Evolutionary conservation across 92 coral and sea anemone species (phyloP), one percentile per base, ranked within the genome.

Genomic region (Porites rus): DNA sequence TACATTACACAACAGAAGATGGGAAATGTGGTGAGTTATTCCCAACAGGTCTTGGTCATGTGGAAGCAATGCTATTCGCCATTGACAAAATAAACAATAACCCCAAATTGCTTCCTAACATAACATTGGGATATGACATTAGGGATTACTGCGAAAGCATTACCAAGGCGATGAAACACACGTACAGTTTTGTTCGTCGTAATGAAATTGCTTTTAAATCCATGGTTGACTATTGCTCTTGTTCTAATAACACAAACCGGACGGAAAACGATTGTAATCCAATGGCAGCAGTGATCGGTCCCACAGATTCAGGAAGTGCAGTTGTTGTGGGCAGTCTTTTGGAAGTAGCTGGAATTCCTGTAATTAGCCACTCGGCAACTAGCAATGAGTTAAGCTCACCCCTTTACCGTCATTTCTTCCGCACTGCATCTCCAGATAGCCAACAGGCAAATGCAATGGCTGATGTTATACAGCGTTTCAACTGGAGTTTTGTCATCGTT

Each of bases 371-470:
- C 12, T 94, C 92, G 51, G 98, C 98, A 20, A 94, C 95, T 31
- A 94, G 98, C 76, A 92, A 94, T 22, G 98, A 94, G 60, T 91
- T 94, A 19, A 89, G 93, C 43, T 91, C 93, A 0, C 95, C 93
- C 0, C 90, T 83, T 81, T 92, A 92, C 56, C 85, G 88, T 46
- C 87, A 86, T 31, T 92, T 94, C 85, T 89, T 94, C 54, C 95
- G 98, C 53, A 94, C 98, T 56, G 92, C 92, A 28, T 90, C 98
- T 24, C 98, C 98, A 17, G 98, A 94, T 73, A 89, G 93, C 43
- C 95, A 92, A 58, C 98, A 94, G 70, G 98, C 95, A 54, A 90
- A 86, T 31, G 95, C 95, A 43, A 92, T 94, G 98, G 95, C 88
- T 6, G 93, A 94, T 22, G 77, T 94, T 64, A 92, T 94, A 20